A percentile compares a stretch with the other conserved stretches of the same genome.
These are phyloP conservation scores for Aselliscus stoliczkanus DNA, from an alignment of 2,797 vertebrate species.

Conservation along the genomic window DNA sequence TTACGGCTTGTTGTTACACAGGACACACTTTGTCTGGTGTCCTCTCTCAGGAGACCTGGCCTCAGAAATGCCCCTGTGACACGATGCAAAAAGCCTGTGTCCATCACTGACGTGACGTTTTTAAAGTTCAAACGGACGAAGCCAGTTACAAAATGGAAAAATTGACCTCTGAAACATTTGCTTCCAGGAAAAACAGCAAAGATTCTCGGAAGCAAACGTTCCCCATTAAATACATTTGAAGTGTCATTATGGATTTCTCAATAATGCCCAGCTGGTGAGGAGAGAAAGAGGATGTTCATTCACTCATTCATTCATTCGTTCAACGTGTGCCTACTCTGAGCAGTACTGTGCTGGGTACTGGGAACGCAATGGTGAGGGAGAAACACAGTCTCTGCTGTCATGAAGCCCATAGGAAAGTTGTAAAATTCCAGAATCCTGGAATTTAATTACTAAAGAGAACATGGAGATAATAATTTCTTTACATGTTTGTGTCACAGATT, in stretches of 20 bases:
- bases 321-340: background rate
- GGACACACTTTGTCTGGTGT: rapidly evolving
- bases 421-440: background rate
- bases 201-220: background rate
- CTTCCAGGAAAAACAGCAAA: background rate
- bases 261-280: background rate
- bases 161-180: background rate
- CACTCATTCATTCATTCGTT: background rate
- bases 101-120: background rate
- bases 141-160: background rate
- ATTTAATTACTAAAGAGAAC: background rate
- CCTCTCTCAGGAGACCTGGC: background rate
- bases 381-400: background rate
- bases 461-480: background rate
- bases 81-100: too few relatives aligned
- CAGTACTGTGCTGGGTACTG: background rate
- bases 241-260: background rate
- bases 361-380: background rate
- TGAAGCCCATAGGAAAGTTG: background rate
- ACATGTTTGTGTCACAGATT: background rate
- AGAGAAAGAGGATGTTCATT: background rate
- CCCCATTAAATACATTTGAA: background rate
- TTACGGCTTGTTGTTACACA: background rate
- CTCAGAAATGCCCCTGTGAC: background rate
- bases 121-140: background rate